Evolutionary conservation across 2,888 invertebrate genomes (phyloP).

Genomic region (Thelaira solivaga): DNA sequence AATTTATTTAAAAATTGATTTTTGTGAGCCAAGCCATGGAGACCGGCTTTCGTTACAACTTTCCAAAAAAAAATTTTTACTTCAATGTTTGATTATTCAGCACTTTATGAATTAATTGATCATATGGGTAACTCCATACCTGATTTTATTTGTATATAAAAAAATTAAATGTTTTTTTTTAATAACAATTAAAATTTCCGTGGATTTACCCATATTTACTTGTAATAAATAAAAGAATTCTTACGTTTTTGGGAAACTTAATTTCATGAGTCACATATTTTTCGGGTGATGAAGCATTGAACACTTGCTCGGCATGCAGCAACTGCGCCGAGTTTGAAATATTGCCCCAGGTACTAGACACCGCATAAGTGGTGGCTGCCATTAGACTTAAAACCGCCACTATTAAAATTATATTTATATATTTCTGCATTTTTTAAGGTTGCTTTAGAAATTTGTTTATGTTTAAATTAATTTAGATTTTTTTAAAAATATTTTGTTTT

Average conservation of each 20-base stretch:
- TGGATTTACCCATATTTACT: too few species aligned
- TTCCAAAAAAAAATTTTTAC: background rate
- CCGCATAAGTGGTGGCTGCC: conserved; percentile 68
- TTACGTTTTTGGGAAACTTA: conserved; percentile 74
- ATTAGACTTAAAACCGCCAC: conserved; percentile 63
- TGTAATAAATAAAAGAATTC: too few species aligned
- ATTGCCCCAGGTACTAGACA: conserved; percentile 74
- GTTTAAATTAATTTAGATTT: background rate
- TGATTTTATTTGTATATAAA: too few species aligned
- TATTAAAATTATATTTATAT: conserved; percentile 36
- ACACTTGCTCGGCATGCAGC: conserved; percentile 71
- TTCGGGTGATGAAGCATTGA: conserved; percentile 70
- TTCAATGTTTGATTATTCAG: conserved; percentile 36
- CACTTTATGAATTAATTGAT: background rate
- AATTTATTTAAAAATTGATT: too few species aligned
- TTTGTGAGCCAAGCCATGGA: too few species aligned
- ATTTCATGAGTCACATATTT: conserved; percentile 73
- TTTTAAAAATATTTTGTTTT: too few species aligned
- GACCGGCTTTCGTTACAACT: too few species aligned
- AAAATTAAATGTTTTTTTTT: too few species aligned
- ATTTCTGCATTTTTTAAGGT: conserved; percentile 34
- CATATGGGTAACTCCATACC: too few species aligned
- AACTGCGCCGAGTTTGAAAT: conserved; percentile 73
- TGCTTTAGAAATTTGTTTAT: background rate
- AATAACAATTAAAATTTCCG: background rate